A percentile compares a stretch with the other conserved stretches of the same genome.
Evolutionary conservation across 2,888 invertebrate genomes (phyloP).

Genomic region (Cistogaster globosa): DNA sequence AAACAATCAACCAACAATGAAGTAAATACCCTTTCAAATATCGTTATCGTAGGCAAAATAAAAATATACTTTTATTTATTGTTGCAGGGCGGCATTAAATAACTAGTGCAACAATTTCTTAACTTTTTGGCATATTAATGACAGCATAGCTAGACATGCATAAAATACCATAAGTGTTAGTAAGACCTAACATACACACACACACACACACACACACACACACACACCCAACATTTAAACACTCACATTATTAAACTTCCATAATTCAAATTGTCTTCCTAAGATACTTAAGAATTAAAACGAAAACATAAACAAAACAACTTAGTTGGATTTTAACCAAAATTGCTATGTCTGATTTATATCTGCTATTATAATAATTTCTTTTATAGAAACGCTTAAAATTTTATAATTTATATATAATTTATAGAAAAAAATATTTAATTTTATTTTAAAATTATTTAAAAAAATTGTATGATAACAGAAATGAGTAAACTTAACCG

Average conservation of each 20-base stretch:
- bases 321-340: neutral
- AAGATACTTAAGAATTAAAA: neutral
- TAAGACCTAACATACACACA: too few relatives aligned
- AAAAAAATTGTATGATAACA: too few relatives aligned
- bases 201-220: too few relatives aligned
- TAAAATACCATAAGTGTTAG: neutral
- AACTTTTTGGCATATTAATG: constrained; percentile 36
- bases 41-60: neutral
- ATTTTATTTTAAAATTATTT: too few relatives aligned
- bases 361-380: neutral
- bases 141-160: constrained; percentile 44
- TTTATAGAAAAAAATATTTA: too few relatives aligned
- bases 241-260: neutral
- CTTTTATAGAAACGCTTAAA: too few relatives aligned
- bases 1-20: too few relatives aligned
- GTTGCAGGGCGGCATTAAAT: neutral
- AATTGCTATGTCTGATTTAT: constrained; percentile 33
- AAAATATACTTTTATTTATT: neutral
- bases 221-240: too few relatives aligned
- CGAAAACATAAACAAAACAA: constrained; percentile 6
- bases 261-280: constrained; percentile 26
- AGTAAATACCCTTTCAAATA: constrained; percentile 3
- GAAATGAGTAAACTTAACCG: constrained; percentile 14
- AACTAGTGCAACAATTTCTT: constrained; percentile 7
- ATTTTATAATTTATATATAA: constrained; percentile 7